Conservation (phyloP, 2,113 vertebrate genomes). For the Myiozetetes cayanensis region DNA sequence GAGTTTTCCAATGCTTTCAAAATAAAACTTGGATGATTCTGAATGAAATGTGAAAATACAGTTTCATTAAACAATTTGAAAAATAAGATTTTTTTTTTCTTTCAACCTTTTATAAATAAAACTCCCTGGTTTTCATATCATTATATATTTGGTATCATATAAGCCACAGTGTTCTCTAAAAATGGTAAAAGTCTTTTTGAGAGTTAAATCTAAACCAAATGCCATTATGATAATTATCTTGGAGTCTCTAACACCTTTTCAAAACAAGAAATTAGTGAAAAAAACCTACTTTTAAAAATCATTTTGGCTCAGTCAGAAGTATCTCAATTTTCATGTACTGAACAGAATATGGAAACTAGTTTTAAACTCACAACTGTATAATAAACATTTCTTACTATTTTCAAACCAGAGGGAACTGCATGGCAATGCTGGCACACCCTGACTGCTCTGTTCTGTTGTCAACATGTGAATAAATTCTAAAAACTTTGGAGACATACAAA, state of each 20-base stretch:
- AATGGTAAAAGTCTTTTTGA: not conserved
- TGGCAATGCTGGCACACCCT: not conserved
- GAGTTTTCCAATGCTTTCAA: not conserved
- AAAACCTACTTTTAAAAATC: not conserved
- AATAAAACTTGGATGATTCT: not conserved
- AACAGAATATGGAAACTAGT: not conserved
- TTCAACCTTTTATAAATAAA: not conserved
- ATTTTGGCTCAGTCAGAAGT: not conserved
- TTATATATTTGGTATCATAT: not conserved
- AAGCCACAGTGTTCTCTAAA: not conserved
- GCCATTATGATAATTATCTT: not conserved
- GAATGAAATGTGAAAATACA: not conserved
- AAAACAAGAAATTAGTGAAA: not conserved
- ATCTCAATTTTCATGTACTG: not conserved
- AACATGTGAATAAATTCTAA: not conserved
- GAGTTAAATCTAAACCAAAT: not conserved
- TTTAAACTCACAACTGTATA: not conserved
- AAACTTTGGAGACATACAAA: not conserved
- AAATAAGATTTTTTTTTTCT: not conserved
- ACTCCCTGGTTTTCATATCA: not conserved
- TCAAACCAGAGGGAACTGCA: not conserved
- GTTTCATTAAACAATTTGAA: not conserved
- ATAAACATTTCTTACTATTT: not conserved
- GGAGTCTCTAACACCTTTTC: not conserved
- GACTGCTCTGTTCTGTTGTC: not conserved